Percentiles rank a stretch among this genome's conserved stretches.
phyloP scores from a whole-genome alignment of 2,113 vertebrate species.

The Dromiciops gliroides region DNA sequence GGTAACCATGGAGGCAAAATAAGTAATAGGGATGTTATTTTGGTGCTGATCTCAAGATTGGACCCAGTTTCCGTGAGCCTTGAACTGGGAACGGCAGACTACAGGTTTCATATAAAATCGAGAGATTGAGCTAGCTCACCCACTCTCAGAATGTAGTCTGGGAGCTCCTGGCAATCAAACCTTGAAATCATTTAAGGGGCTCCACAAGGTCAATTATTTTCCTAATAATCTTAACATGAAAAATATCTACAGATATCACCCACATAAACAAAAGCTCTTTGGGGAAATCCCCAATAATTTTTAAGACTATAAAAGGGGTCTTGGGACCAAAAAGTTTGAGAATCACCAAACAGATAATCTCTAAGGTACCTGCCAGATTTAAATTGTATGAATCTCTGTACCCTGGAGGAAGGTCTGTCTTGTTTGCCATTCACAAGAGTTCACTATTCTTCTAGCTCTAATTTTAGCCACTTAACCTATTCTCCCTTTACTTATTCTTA shows the following conservation, averaged over 20 bases:
- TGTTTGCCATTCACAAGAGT: not conserved
- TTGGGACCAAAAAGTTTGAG: not conserved
- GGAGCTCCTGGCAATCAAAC: not conserved
- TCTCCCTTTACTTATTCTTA: not conserved
- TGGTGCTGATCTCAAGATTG: not conserved
- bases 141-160: no score
- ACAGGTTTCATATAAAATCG: not conserved
- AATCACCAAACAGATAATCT: not conserved
- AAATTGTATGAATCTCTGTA: not conserved
- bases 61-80: not conserved
- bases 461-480: not conserved
- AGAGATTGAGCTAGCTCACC: not conserved
- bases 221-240: not conserved
- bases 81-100: not conserved
- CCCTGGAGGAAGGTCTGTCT: not conserved
- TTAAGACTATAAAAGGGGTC: not conserved
- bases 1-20: not conserved
- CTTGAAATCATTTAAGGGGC: not conserved
- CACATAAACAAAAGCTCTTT: not conserved
- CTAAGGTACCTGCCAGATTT: not conserved
- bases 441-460: not conserved
- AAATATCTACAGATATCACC: not conserved
- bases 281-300: not conserved
- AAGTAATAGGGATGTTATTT: not conserved
- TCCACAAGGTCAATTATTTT: not conserved